Conservation (phyloP, 2,888 invertebrate genomes). For the Dicyrtoma fusca region DNA sequence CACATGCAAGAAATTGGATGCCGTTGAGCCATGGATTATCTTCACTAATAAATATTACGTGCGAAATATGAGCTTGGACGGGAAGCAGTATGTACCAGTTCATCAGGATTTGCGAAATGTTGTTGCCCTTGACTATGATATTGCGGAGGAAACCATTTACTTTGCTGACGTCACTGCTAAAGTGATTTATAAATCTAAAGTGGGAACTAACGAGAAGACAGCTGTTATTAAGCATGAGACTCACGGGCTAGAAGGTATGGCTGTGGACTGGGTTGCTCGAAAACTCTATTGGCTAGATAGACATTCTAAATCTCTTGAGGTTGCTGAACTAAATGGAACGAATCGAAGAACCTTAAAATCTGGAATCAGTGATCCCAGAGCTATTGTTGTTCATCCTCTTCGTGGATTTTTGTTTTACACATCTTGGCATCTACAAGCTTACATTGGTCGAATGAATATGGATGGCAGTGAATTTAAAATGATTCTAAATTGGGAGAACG, state of each 20-base stretch:
- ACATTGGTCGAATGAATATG: conserved; percentile 96
- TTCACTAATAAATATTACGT: conserved; percentile 98
- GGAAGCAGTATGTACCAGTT: conserved; percentile 78
- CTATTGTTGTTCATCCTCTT: conserved; percentile 92
- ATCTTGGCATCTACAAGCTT: conserved; percentile 94
- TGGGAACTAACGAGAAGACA: conserved; percentile 69
- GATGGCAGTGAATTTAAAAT: conserved; percentile 89
- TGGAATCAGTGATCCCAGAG: conserved; percentile 90
- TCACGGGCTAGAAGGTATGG: conserved; percentile 95
- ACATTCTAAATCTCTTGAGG: conserved; percentile 92
- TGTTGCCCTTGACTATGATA: conserved; percentile 87
- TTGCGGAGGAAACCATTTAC: conserved; percentile 80
- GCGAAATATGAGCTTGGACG: conserved; percentile 91
- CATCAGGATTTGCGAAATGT: conserved; percentile 96
- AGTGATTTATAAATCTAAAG: conserved; percentile 76
- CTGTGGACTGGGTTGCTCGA: conserved; percentile 93
- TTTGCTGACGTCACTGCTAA: conserved; percentile 94
- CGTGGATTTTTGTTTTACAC: conserved; percentile 92
- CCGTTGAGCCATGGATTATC: conserved; percentile 79
- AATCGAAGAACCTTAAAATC: conserved; percentile 85
- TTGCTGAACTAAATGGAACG: conserved; percentile 89
- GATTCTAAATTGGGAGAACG: conserved; percentile 88
- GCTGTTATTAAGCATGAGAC: conserved; percentile 89
- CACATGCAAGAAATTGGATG: conserved; percentile 85
- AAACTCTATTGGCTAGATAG: conserved; percentile 98